phyloP scores from a whole-genome alignment of 1,140 invertebrate genomes.

The Telenomus remus region DNA sequence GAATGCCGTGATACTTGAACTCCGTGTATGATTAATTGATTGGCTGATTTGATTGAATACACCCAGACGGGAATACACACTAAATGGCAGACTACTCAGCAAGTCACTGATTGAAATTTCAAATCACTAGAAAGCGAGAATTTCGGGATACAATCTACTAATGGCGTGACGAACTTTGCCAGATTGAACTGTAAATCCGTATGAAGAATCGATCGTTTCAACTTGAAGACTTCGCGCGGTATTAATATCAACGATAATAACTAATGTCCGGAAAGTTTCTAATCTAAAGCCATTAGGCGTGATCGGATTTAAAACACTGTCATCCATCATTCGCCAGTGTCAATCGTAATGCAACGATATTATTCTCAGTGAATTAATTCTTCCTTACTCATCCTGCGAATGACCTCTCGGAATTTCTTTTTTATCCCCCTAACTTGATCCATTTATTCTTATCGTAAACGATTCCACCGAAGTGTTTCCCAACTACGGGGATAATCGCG shows the following conservation, averaged over 20 bases:
- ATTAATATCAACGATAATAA: slow-evolving; percentile 24
- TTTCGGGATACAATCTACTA: slow-evolving; percentile 68
- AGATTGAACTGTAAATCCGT: slow-evolving; percentile 60
- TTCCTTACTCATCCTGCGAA: no score
- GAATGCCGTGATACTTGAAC: slow-evolving; percentile 1
- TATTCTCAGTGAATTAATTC: no score
- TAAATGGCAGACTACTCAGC: slow-evolving; percentile 63
- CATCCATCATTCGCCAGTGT: no score
- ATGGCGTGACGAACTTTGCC: slow-evolving; percentile 64
- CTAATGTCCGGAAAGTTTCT: slow-evolving; percentile 4
- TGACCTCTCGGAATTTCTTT: no score
- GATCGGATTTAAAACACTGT: no score
- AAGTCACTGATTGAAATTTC: slow-evolving; percentile 62
- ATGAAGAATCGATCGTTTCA: slow-evolving; percentile 54
- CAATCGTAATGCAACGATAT: no score
- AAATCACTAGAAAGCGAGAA: slow-evolving; percentile 62
- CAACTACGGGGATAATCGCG: neutral
- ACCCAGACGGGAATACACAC: slow-evolving; percentile 26
- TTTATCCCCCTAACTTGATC: no score
- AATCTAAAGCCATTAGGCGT: neutral
- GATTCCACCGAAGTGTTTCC: neutral
- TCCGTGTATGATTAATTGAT: slow-evolving; percentile 35
- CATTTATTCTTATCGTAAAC: neutral
- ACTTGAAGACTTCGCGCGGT: slow-evolving; percentile 20
- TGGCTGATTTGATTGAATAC: slow-evolving; percentile 40